A percentile compares a stretch with the other conserved stretches of the same genome.
These are phyloP conservation scores for Branchipolynoe longqiensis DNA, from an alignment of 2,888 invertebrate genomes.

Conservation along the genomic window DNA sequence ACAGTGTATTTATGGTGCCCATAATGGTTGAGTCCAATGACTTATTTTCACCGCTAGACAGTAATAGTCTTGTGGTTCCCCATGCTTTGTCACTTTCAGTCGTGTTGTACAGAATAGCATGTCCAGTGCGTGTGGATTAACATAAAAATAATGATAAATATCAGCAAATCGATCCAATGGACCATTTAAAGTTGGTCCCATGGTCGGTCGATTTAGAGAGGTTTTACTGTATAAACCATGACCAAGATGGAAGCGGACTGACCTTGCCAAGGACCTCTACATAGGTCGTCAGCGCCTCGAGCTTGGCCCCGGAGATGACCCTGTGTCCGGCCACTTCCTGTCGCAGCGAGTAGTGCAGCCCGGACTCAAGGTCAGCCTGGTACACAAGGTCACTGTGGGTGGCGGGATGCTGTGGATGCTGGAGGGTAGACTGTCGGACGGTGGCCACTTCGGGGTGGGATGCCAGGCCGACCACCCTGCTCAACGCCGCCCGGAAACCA, in stretches of 20 bases:
- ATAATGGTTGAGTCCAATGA: no score
- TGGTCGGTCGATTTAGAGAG: no score
- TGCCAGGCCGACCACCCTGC: neutral
- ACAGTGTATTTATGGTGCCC: no score
- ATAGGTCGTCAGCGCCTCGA: slow-evolving; percentile 89
- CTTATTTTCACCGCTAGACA: no score
- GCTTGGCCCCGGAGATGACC: slow-evolving; percentile 87
- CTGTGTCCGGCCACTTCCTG: slow-evolving; percentile 91
- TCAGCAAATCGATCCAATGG: no score
- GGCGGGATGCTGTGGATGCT: no score
- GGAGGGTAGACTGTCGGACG: neutral
- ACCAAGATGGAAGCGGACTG: no score
- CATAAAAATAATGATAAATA: no score
- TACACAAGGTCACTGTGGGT: slow-evolving; percentile 84
- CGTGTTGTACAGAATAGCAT: neutral
- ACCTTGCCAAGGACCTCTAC: slow-evolving; percentile 86
- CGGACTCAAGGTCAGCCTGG: slow-evolving; percentile 93
- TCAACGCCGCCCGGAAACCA: neutral
- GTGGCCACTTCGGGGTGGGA: neutral
- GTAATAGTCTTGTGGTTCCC: no score
- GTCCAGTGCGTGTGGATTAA: neutral
- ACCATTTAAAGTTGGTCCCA: no score
- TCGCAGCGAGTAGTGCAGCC: slow-evolving; percentile 90
- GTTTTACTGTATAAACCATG: no score
- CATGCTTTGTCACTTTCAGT: no score